A percentile compares a stretch with the other conserved stretches of the same genome.
Evolutionary conservation across 2,888 invertebrate species (phyloP).

Genomic region (Linnaemya tessellans): DNA sequence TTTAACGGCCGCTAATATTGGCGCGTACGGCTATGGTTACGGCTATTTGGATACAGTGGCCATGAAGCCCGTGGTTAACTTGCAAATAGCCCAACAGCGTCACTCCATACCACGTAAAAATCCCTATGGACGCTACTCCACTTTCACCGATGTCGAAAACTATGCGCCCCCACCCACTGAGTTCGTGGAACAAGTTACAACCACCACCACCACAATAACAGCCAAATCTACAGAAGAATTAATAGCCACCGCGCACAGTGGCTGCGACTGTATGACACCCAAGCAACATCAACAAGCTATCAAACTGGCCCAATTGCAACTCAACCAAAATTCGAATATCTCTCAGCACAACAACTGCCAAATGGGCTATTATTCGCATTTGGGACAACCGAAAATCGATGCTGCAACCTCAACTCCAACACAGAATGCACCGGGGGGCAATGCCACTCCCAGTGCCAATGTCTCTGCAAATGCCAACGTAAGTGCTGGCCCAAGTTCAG

Average conservation of each 20-base stretch:
- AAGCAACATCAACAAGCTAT: conserved; percentile 79
- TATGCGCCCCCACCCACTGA: conserved; percentile 84
- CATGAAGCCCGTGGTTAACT: conserved; percentile 82
- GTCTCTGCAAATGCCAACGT: neutral
- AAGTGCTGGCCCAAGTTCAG: neutral
- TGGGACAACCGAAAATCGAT: conserved; percentile 80
- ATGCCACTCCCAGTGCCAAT: conserved; percentile 80
- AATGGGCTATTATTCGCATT: conserved; percentile 82
- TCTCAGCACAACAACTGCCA: conserved; percentile 81
- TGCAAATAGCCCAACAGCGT: conserved; percentile 84
- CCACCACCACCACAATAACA: conserved; percentile 85
- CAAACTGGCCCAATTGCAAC: conserved; percentile 78
- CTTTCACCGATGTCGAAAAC: conserved; percentile 83
- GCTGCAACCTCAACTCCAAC: conserved; percentile 78
- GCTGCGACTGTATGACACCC: conserved; percentile 79
- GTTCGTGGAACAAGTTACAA: conserved; percentile 83
- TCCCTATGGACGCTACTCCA: conserved; percentile 82
- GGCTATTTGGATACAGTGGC: conserved; percentile 90
- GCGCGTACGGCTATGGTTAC: conserved; percentile 94
- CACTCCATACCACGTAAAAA: conserved; percentile 83
- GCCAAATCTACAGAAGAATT: conserved; percentile 93
- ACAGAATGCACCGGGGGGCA: conserved; percentile 59
- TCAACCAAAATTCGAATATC: conserved; percentile 78
- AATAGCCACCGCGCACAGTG: conserved; percentile 80
- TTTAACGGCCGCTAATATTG: conserved; percentile 92